Evolutionary conservation across 2,797 vertebrate species (phyloP).

Genomic region (Chaunax sp.): DNA sequence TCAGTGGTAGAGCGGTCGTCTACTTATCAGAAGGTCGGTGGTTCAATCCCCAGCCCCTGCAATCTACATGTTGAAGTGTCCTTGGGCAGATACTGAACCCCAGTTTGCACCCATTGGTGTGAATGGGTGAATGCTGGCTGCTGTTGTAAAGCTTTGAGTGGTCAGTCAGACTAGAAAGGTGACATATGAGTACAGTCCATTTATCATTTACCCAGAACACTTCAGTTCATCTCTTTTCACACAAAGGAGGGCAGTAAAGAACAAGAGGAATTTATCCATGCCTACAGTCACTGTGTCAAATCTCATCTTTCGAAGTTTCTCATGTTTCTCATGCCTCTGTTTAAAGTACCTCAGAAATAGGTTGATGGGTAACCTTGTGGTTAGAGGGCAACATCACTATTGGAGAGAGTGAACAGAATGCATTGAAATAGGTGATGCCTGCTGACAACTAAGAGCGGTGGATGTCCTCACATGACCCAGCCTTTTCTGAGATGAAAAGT

Average conservation of each 20-base stretch:
- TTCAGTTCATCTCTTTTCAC: not conserved
- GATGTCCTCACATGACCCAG: slow-evolving; percentile 48
- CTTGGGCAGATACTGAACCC: too few relatives aligned
- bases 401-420: slow-evolving; percentile 16
- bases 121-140: too few relatives aligned
- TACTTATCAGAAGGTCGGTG: too few relatives aligned
- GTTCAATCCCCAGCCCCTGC: too few relatives aligned
- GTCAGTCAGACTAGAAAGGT: too few relatives aligned
- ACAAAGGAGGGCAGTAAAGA: slow-evolving; percentile 20
- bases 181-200: too few relatives aligned
- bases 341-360: not conserved
- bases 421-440: slow-evolving; percentile 14
- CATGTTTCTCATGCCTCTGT: too few relatives aligned
- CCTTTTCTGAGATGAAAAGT: slow-evolving; percentile 2
- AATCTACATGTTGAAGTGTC: too few relatives aligned
- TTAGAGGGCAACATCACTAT: slow-evolving; percentile 17
- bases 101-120: too few relatives aligned
- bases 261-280: slow-evolving; percentile 2
- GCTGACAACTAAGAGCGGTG: slow-evolving; percentile 7
- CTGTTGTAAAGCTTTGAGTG: too few relatives aligned
- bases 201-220: slow-evolving; percentile 6
- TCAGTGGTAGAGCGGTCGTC: too few relatives aligned
- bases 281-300: slow-evolving; percentile 17
- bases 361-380: not conserved
- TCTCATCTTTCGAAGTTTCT: not conserved